Evolutionary conservation across 2,888 invertebrate species (phyloP).

Genomic region (Platycheirus rosarum): DNA sequence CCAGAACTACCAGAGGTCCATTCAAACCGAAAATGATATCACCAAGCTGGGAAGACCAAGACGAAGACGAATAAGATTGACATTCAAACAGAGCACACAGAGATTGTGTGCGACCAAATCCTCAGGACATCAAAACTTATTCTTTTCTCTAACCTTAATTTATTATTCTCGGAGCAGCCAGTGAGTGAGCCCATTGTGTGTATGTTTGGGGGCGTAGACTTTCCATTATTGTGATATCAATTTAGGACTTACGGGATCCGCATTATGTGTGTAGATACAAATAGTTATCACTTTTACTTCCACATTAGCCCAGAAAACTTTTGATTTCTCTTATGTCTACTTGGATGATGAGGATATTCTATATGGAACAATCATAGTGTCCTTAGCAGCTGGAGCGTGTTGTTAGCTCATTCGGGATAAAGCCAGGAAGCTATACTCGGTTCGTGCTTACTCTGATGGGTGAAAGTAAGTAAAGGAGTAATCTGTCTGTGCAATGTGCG

Average conservation of each 20-base stretch:
- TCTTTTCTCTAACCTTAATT: slow-evolving; percentile 46
- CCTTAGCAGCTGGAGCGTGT: slow-evolving; percentile 3
- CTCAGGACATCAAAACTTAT: slow-evolving; percentile 46
- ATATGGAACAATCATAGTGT: slow-evolving; percentile 33
- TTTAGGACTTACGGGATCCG: slow-evolving; percentile 61
- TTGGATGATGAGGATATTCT: slow-evolving; percentile 19
- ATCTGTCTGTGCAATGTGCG: slow-evolving; percentile 49
- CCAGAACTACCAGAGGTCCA: slow-evolving; percentile 1
- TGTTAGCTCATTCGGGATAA: slow-evolving; percentile 17
- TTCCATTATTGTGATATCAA: slow-evolving; percentile 57
- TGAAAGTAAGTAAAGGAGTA: slow-evolving; percentile 45
- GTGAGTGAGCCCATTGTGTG: slow-evolving; percentile 25
- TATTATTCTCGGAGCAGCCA: slow-evolving; percentile 58
- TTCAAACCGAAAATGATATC: slow-evolving; percentile 29
- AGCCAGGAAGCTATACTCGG: slow-evolving; percentile 41
- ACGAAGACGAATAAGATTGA: slow-evolving; percentile 39
- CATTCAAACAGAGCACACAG: slow-evolving; percentile 31
- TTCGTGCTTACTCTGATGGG: slow-evolving; percentile 38
- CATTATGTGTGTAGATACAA: slow-evolving; percentile 61
- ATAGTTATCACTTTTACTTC: slow-evolving; percentile 66
- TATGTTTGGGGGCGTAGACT: slow-evolving; percentile 34
- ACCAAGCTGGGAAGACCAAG: slow-evolving; percentile 28
- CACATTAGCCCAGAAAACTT: slow-evolving; percentile 62
- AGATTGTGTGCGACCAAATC: slow-evolving; percentile 46
- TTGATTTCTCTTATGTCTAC: slow-evolving; percentile 57